Evolutionary conservation across 2,797 vertebrate genomes (phyloP), one percentile per base, ranked within the genome.

Genomic region (Cygnus olor): DNA sequence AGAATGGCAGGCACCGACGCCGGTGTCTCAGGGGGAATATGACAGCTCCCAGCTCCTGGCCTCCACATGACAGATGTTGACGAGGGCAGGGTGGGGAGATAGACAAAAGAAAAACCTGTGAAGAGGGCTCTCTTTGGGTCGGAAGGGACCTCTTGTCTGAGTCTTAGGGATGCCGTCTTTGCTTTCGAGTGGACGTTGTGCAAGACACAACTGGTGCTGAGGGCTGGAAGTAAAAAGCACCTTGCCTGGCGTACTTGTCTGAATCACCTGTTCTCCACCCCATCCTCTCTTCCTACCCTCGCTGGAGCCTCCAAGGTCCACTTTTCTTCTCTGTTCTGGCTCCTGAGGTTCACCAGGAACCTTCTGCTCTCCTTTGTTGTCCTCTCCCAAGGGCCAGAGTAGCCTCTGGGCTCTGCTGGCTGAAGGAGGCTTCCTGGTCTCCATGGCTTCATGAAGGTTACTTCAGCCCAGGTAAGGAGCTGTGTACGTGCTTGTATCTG

Each of bases 401-500:
- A 14, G 28, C 6, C 45, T n/a, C 10, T 11, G 30, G 0, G 3
- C 34, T 38, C 53, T 47, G n/a, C 30, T 22, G 34, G 45, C 32
- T 11, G 32, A 45, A 54, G 73, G 44, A 40, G 34, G 27, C 22
- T 64, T 56, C 40, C 17, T 0, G 1, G 2, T 40, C 19, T 27
- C n/a, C 21, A 5, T 0, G 34, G 28, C 27, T 81, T 53, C 7
- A 8, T 28, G 34, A 34, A 11, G 1, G 10, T 51, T 83, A 44
- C 14, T 38, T 17, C 76, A 34, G 19, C 20, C 45, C 8, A 34
- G 38, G 14, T 28, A 16, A 36, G 47, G 64, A 68, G n/a, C 63
- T 28, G 64, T 3, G 57, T 10, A 0, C 1, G 1, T 7, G 25
- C 49, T 24, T 5, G 3, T 20, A 8, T 20, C 42, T 51, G 14